Percentiles rank a stretch among this genome's conserved stretches.
Conservation (phyloP, 2,888 invertebrate species). For the Leucoma salicis region DNA sequence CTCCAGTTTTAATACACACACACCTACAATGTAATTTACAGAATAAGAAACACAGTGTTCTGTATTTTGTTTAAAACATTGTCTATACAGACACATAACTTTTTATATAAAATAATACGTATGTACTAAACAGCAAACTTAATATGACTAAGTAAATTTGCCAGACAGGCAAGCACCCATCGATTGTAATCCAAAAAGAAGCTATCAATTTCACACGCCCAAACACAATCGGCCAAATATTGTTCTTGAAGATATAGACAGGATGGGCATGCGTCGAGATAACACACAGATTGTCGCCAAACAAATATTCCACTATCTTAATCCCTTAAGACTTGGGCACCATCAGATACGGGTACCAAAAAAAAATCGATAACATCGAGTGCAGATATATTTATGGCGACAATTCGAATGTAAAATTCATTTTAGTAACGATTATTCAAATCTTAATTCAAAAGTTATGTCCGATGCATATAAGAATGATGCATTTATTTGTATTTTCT, state of each 20-base stretch:
- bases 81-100: too few relatives aligned
- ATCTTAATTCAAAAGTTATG: background rate
- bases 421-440: background rate
- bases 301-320: conserved; percentile 54
- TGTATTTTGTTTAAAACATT: too few relatives aligned
- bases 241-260: conserved; percentile 52
- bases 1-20: too few relatives aligned
- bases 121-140: background rate
- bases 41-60: too few relatives aligned
- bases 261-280: conserved; percentile 47
- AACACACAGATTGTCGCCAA: conserved; percentile 49
- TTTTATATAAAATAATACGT: background rate
- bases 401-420: background rate
- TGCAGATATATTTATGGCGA: background rate
- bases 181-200: conserved; percentile 3
- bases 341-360: conserved; percentile 24
- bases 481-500: background rate
- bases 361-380: conserved; percentile 15
- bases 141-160: background rate
- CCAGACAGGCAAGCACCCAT: background rate
- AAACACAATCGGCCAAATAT: conserved; percentile 59
- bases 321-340: conserved; percentile 42
- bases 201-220: conserved; percentile 24
- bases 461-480: background rate
- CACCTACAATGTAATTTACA: too few relatives aligned